These are phyloP conservation scores for Mus spicilegus DNA, from an alignment of 2,113 vertebrate species.

Conservation along the genomic window DNA sequence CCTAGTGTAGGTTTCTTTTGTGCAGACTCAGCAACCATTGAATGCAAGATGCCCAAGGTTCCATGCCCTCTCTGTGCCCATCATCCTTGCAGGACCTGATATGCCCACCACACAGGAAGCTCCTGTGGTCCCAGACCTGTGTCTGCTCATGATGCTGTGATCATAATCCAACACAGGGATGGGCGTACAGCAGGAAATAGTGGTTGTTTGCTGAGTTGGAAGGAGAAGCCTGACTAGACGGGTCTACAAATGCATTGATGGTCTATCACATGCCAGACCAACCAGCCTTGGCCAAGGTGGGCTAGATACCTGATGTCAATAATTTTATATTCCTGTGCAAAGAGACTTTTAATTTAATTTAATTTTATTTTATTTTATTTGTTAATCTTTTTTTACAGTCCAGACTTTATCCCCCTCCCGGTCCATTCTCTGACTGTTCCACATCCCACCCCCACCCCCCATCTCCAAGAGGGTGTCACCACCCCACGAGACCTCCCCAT, in stretches of 20 bases:
- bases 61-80: background rate
- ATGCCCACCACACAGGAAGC: background rate
- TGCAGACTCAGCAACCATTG: background rate
- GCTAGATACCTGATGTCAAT: background rate
- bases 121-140: background rate
- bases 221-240: background rate
- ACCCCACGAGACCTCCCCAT: no score
- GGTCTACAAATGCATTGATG: background rate
- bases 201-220: slow-evolving; percentile 24
- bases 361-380: no score
- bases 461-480: no score
- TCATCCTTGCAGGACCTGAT: background rate
- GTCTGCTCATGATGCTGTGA: background rate
- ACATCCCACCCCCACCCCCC: no score
- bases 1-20: background rate
- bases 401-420: no score
- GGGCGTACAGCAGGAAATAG: background rate
- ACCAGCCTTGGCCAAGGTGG: background rate
- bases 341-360: background rate
- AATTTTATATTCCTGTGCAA: background rate
- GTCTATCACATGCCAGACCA: background rate
- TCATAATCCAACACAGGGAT: background rate
- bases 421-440: no score
- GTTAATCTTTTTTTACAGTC: no score
- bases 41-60: background rate